These are phyloP conservation scores for Tenthredo distinguenda DNA, from an alignment of 2,888 invertebrate genomes.

Conservation along the genomic window DNA sequence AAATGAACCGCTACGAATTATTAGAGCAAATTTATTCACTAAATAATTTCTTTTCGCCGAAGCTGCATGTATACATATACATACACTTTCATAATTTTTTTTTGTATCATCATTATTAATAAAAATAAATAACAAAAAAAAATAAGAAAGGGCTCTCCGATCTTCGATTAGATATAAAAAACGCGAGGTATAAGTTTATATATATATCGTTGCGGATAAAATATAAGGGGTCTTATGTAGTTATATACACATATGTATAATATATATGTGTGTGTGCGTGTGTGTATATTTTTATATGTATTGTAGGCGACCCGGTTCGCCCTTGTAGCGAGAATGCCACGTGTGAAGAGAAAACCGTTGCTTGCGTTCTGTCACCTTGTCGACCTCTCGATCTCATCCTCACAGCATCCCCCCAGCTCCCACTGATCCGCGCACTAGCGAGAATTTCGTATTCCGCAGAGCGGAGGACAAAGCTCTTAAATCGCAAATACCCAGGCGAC, in stretches of 20 bases:
- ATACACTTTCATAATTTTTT: too few relatives aligned
- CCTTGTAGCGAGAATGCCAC: neutral
- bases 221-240: neutral
- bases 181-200: neutral
- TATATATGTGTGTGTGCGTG: neutral
- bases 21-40: too few relatives aligned
- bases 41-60: too few relatives aligned
- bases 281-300: neutral
- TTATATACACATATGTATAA: neutral
- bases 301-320: neutral
- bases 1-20: too few relatives aligned
- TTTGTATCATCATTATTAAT: too few relatives aligned
- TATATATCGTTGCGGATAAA: neutral
- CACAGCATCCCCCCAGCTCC: neutral
- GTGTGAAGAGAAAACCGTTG: conserved; percentile 13
- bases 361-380: neutral
- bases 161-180: neutral
- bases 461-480: conserved; percentile 47
- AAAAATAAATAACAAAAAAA: neutral
- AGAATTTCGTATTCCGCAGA: conserved; percentile 40
- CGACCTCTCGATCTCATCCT: conserved; percentile 35
- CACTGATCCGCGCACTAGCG: neutral
- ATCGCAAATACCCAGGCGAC: conserved; percentile 50
- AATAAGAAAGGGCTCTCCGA: neutral
- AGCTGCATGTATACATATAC: too few relatives aligned